These are phyloP conservation scores for Magallana nippona DNA, from an alignment of 2,888 invertebrate species.

Conservation along the genomic window DNA sequence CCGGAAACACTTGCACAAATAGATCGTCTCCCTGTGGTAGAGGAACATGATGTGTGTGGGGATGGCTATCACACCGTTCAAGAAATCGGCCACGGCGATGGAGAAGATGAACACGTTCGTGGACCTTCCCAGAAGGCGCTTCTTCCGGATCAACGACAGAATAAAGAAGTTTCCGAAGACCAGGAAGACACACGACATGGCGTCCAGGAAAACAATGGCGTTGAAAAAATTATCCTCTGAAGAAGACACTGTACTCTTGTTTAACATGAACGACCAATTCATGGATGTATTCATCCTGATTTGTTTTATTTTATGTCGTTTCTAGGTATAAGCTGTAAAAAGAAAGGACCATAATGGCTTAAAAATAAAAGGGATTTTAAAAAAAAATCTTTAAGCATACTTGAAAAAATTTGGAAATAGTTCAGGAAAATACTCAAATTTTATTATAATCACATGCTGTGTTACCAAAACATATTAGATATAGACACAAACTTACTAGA, in stretches of 20 bases:
- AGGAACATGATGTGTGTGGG: conserved; percentile 62
- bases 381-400: no score
- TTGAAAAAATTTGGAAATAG: no score
- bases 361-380: no score
- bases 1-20: conserved; percentile 66
- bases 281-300: background rate
- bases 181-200: conserved; percentile 37
- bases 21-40: conserved; percentile 51
- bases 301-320: no score
- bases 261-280: background rate
- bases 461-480: no score
- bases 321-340: no score
- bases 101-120: conserved; percentile 74
- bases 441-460: no score
- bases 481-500: no score
- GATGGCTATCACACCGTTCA: conserved; percentile 61
- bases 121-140: conserved; percentile 66
- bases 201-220: conserved; percentile 40
- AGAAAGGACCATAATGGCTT: no score
- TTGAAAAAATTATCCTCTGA: background rate
- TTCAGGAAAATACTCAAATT: no score
- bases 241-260: background rate
- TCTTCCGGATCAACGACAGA: conserved; percentile 45
- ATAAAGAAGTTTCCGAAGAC: conserved; percentile 47
- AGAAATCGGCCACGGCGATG: conserved; percentile 68